A percentile compares a stretch with the other conserved stretches of the same genome.
These are phyloP conservation scores for Lamellibrachia satsuma DNA, from an alignment of 2,888 invertebrate species.

Conservation along the genomic window DNA sequence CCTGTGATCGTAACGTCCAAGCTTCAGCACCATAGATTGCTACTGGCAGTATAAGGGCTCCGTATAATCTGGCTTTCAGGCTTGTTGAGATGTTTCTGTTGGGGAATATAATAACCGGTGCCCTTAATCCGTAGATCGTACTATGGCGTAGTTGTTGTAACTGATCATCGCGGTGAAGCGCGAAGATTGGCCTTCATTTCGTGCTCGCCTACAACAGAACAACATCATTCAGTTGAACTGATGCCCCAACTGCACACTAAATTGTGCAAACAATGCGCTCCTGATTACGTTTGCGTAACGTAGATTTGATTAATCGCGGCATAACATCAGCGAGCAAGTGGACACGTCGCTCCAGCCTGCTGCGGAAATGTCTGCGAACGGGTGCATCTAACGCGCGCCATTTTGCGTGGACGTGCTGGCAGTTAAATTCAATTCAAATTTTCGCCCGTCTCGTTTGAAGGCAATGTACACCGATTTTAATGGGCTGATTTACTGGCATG, in stretches of 20 bases:
- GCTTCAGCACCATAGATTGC: no score
- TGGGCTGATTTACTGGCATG: no score
- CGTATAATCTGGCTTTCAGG: no score
- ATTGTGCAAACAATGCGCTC: neutral
- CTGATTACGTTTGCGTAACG: neutral
- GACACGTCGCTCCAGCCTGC: neutral
- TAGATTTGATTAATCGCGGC: neutral
- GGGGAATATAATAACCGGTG: no score
- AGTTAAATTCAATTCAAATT: neutral
- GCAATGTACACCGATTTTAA: no score
- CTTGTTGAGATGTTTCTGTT: no score
- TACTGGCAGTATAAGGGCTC: no score
- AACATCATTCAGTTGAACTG: neutral
- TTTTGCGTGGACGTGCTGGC: neutral
- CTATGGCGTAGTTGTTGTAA: no score
- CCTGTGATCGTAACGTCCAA: no score
- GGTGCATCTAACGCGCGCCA: neutral
- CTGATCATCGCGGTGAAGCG: neutral
- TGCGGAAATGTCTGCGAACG: neutral
- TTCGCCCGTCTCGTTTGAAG: no score
- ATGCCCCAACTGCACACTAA: neutral
- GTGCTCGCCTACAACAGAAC: neutral
- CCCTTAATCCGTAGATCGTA: no score
- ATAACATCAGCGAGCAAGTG: neutral
- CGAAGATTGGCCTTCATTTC: neutral